Evolutionary conservation across 35 echinoderm and acorn worm species (phyloP).

Genomic region (Lytechinus pictus): DNA sequence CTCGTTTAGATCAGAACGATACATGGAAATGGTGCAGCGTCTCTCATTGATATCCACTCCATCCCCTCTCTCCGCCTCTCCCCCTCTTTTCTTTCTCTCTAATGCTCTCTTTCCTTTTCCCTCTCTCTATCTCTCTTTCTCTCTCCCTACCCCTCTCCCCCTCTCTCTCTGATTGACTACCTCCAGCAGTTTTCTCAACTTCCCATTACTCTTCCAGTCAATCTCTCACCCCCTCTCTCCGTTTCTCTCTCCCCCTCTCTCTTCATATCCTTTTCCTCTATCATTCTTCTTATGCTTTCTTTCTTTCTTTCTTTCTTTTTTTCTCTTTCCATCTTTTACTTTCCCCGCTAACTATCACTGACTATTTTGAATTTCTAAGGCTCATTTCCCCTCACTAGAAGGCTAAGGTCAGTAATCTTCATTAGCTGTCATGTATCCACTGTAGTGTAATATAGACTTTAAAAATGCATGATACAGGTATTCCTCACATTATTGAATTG

Average conservation of each 20-base stretch:
- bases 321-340: too few species aligned
- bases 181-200: background rate
- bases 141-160: background rate
- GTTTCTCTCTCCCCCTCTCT: background rate
- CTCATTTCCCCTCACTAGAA: background rate
- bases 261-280: too few species aligned
- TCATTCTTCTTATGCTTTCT: too few species aligned
- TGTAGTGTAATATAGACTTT: background rate
- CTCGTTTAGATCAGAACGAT: background rate
- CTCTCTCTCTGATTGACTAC: background rate
- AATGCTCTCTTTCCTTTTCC: background rate
- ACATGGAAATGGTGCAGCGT: background rate
- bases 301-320: too few species aligned
- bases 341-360: too few species aligned
- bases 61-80: background rate
- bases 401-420: background rate
- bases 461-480: background rate
- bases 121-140: background rate
- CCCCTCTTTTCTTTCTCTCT: background rate
- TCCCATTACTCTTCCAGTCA: background rate
- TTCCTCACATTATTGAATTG: background rate
- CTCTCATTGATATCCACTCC: background rate
- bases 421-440: background rate
- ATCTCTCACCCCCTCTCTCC: background rate
- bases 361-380: too few species aligned